Conservation (phyloP, 2,888 invertebrate species). For the Argynnis bischoffii region DNA sequence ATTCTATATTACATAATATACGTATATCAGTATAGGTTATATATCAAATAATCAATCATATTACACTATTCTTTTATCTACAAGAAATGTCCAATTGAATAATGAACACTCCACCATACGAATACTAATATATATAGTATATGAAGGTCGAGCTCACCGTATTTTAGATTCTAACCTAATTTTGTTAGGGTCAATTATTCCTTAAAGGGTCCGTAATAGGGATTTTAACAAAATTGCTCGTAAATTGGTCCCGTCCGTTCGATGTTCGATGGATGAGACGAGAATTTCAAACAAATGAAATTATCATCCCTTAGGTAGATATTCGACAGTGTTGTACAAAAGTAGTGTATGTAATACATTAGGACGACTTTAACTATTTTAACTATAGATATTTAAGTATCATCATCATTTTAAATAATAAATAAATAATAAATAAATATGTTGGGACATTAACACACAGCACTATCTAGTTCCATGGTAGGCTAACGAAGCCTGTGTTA, state of each 20-base stretch:
- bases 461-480: too few species aligned
- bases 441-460: too few species aligned
- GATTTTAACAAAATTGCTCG: conserved; percentile 24
- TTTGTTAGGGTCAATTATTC: conserved; percentile 6
- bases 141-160: not conserved
- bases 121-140: conserved; percentile 4
- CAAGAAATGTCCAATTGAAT: conserved; percentile 5
- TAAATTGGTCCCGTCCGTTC: conserved; percentile 23
- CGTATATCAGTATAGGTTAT: not conserved
- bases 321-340: too few species aligned
- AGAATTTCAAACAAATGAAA: conserved; percentile 15
- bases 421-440: too few species aligned
- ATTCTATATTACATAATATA: not conserved
- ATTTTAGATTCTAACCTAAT: conserved; percentile 1
- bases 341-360: too few species aligned
- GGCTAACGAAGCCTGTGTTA: too few species aligned
- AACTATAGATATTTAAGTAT: too few species aligned
- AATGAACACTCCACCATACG: not conserved
- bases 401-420: too few species aligned
- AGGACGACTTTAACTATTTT: too few species aligned
- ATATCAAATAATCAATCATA: not conserved
- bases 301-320: conserved; percentile 5
- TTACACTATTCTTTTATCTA: not conserved
- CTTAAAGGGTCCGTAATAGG: conserved; percentile 3
- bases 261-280: conserved; percentile 2